Base-by-base conservation (phyloP, 2,888 invertebrate species). In the Hypolimnas misippus region DNA sequence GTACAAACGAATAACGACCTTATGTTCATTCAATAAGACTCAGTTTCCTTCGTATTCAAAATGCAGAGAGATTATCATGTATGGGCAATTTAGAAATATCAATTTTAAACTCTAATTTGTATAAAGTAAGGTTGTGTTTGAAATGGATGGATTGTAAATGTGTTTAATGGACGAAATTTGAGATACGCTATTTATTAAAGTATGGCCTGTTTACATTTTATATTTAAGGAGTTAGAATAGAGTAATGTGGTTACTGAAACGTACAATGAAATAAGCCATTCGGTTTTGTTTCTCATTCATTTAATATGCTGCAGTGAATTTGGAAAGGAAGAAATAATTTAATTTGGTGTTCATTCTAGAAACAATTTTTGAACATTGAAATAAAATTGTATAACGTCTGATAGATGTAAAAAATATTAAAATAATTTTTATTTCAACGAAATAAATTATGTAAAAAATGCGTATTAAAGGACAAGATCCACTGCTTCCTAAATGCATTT, bases 21-120 rank as follows among this genome's bases (percentile, higher is more conserved):
- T 68, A 62, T 57, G 5, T 1, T 1, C 0, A 0, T 0, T 0
- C 3, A 4, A 35, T 62, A 66, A 55, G 55, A 61, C 51, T 31
- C 17, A 31, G 55, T 64, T 55, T 57, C 8, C 16, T 50, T 42
- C 54, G 42, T 6, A 10, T n/a, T 54, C n/a, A n/a, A n/a, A 29
- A 53, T 53, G 25, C 38, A 40, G 38, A 55, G 40, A 61, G 53
- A 52, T 50, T 64, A 57, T 62, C 49, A 62, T 57, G 51, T 54
- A 61, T 53, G 14, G 17, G 54, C 60, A 50, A 61, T 53, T 29
- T 54, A 19, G 12, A 35, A 31, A 50, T 29, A 57, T 42, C 21
- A 10, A 61, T 38, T 50, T 57, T 57, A 40, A 54, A 25, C 53
- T 57, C 33, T 62, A 57, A 54, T 33, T 17, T 10, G 7, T 38